Conservation (phyloP, 2,113 vertebrate species). For the Pteruthius melanotis region DNA sequence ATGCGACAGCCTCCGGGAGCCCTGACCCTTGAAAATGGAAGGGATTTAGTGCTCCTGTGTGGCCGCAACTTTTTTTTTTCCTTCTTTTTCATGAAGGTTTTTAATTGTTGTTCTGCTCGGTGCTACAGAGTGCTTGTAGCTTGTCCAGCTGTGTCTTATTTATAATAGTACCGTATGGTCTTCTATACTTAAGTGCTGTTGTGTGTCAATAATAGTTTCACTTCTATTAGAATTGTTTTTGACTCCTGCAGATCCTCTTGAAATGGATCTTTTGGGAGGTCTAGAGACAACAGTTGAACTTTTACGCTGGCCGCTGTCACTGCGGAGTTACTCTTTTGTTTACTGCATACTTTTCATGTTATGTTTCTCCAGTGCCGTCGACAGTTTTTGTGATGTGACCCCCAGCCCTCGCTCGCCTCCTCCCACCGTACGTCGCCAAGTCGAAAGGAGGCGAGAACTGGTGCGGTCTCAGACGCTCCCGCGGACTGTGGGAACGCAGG, state of each 20-base stretch:
- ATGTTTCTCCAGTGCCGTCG: conserved; percentile 28
- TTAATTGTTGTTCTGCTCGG: neutral
- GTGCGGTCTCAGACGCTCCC: conserved; percentile 85
- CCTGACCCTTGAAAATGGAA: neutral
- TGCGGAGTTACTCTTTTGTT: neutral
- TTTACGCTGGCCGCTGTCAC: neutral
- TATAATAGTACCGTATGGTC: neutral
- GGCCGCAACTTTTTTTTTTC: neutral
- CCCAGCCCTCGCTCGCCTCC: conserved; percentile 54
- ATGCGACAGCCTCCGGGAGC: neutral
- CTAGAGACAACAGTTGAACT: neutral
- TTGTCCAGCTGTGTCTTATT: neutral
- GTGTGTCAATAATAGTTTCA: neutral
- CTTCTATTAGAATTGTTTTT: neutral
- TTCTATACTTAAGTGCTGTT: neutral
- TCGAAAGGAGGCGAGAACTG: conserved; percentile 80
- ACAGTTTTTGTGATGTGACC: conserved; percentile 13
- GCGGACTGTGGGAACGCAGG: conserved; percentile 74
- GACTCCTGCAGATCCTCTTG: neutral
- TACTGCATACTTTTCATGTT: neutral
- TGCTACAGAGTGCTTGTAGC: neutral
- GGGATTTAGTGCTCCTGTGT: neutral
- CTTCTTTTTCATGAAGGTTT: neutral
- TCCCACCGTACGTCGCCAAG: conserved; percentile 40
- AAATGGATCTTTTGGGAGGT: neutral